A percentile compares a stretch with the other conserved stretches of the same genome.
Evolutionary conservation across 1,140 invertebrate genomes (phyloP).

Genomic region (Halictus rubicundus): DNA sequence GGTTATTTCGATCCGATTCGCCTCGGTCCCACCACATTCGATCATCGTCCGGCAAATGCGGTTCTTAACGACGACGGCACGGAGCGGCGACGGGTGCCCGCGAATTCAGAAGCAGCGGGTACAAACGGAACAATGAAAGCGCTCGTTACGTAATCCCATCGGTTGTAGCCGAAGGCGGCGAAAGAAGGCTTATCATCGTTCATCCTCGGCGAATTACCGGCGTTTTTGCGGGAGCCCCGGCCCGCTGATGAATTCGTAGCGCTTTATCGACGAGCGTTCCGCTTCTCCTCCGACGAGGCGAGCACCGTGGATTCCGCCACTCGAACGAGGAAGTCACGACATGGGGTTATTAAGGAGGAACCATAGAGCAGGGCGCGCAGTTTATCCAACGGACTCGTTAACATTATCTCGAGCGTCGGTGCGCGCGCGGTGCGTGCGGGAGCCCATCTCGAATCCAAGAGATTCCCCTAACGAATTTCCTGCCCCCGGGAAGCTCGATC

Average conservation of each 20-base stretch:
- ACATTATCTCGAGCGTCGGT: constrained; percentile 62
- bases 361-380: constrained; percentile 42
- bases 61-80: too few species aligned
- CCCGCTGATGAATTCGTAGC: constrained; percentile 39
- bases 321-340: constrained; percentile 55
- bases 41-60: too few species aligned
- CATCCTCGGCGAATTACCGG: not conserved
- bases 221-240: not conserved
- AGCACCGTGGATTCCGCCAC: constrained; percentile 17
- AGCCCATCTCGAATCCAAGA: constrained; percentile 66
- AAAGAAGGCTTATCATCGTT: constrained; percentile 9
- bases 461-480: constrained; percentile 71
- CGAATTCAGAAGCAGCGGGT: too few species aligned
- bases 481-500: constrained; percentile 64
- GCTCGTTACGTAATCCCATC: constrained; percentile 8
- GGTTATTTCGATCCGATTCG: too few species aligned
- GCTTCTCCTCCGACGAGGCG: not conserved
- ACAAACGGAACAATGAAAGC: not conserved
- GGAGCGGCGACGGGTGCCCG: too few species aligned
- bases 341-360: constrained; percentile 61
- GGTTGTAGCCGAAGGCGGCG: not conserved
- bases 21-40: too few species aligned
- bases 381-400: constrained; percentile 64
- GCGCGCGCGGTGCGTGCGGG: constrained; percentile 58
- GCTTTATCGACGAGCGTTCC: constrained; percentile 53